A percentile compares a stretch with the other conserved stretches of the same genome.
phyloP scores from a whole-genome alignment of 2,888 invertebrate genomes.

The Dugesia japonica region DNA sequence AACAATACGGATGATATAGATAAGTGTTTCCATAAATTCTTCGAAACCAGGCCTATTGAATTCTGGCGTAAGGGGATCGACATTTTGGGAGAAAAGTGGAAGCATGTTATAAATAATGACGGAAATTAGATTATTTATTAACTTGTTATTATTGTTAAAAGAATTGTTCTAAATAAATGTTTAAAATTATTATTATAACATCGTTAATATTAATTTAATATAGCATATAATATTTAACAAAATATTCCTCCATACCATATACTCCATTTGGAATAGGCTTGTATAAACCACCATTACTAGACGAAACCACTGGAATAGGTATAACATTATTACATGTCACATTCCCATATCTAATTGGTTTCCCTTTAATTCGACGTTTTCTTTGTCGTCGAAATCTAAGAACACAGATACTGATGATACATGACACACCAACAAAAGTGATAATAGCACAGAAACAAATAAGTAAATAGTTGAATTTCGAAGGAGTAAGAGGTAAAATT shows the following conservation, averaged over 20 bases:
- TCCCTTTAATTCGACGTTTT: slow-evolving; percentile 11
- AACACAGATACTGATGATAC: not conserved
- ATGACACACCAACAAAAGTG: not conserved
- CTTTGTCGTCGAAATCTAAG: not conserved
- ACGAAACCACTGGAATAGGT: not conserved
- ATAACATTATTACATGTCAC: not conserved
- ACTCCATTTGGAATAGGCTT: not conserved
- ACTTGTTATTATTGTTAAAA: too few species aligned
- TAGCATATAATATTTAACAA: too few species aligned
- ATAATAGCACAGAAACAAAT: not conserved
- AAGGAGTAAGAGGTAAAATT: not conserved
- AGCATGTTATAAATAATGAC: too few species aligned
- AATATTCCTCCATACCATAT: not conserved
- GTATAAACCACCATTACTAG: not conserved
- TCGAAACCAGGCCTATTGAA: too few species aligned
- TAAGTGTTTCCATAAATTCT: too few species aligned
- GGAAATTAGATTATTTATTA: too few species aligned
- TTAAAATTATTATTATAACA: too few species aligned
- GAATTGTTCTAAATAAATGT: too few species aligned
- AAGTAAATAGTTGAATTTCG: not conserved
- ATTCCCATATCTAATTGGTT: not conserved
- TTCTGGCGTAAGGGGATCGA: too few species aligned
- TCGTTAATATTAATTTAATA: too few species aligned
- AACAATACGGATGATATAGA: too few species aligned
- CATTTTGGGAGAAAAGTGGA: too few species aligned